Conservation (phyloP, 2,797 vertebrate genomes). For the Hydrophis major region DNA sequence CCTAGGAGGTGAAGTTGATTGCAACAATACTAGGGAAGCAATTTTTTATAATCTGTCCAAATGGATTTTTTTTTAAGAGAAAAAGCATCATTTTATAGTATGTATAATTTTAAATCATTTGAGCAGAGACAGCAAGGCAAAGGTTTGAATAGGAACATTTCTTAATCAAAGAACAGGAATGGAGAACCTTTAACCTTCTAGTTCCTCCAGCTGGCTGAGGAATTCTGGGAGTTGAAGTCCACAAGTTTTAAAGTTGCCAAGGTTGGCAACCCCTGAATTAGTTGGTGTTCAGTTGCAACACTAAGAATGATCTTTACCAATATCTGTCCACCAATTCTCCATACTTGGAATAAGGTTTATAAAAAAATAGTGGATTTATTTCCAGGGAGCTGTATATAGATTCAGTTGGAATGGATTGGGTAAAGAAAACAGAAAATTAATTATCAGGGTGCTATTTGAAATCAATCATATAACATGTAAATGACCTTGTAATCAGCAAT, state of each 20-base stretch:
- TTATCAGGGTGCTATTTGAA: background rate
- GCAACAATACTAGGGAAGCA: constrained; percentile 1
- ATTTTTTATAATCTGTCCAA: constrained; percentile 3
- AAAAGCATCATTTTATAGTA: background rate
- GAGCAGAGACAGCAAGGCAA: background rate
- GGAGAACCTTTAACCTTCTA: background rate
- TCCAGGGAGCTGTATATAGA: background rate
- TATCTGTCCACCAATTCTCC: background rate
- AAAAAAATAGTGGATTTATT: background rate
- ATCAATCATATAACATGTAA: background rate
- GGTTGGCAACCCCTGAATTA: too few species aligned
- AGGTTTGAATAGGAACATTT: background rate
- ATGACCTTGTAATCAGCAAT: background rate
- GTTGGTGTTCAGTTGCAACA: too few species aligned
- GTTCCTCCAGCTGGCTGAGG: too few species aligned
- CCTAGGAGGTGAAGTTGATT: background rate
- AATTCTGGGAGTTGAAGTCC: too few species aligned
- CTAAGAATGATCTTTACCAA: too few species aligned
- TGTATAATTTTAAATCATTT: constrained; percentile 4
- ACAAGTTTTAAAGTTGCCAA: too few species aligned
- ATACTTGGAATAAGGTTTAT: background rate
- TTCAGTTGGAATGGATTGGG: background rate
- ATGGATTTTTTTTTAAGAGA: constrained; percentile 2
- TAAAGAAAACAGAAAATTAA: background rate
- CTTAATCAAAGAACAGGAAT: background rate